A percentile compares a stretch with the other conserved stretches of the same genome.
Evolutionary conservation across 2,888 invertebrate genomes (phyloP).

Genomic region (Rhagophthalmus giganteus): DNA sequence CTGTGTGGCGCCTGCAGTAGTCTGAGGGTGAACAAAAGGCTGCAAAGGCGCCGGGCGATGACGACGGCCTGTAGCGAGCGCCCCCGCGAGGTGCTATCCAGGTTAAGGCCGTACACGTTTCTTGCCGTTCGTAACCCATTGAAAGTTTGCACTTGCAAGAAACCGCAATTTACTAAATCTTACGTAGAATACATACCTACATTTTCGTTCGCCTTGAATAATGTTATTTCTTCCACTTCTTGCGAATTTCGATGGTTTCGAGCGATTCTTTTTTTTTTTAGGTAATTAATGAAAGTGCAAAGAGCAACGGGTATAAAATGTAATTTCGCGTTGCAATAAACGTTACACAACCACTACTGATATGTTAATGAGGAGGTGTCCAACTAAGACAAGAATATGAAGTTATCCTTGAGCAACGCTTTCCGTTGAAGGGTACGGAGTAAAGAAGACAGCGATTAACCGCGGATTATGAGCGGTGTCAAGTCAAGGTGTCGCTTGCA

Average conservation of each 20-base stretch:
- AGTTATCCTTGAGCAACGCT: constrained; percentile 41
- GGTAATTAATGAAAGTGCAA: too few species aligned
- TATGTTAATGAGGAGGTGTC: constrained; percentile 46
- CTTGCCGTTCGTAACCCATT: too few species aligned
- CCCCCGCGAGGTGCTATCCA: constrained; percentile 31
- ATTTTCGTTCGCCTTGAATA: constrained; percentile 3
- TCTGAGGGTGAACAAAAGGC: constrained; percentile 50
- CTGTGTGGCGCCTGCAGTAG: constrained; percentile 71
- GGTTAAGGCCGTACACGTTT: constrained; percentile 33
- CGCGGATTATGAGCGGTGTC: constrained; percentile 45
- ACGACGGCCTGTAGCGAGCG: constrained; percentile 41
- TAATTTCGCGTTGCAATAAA: too few species aligned
- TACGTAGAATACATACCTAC: background rate
- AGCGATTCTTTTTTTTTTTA: too few species aligned
- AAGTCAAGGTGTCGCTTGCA: constrained; percentile 49
- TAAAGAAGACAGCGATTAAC: constrained; percentile 42
- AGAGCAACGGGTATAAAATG: too few species aligned
- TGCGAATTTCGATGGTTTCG: too few species aligned
- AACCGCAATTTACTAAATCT: too few species aligned
- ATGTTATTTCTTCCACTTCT: too few species aligned
- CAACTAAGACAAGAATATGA: constrained; percentile 36
- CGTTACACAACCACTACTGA: constrained; percentile 40
- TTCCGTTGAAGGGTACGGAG: constrained; percentile 28
- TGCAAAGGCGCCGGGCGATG: constrained; percentile 47
- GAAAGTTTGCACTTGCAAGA: too few species aligned